Conservation (phyloP, 2,113 vertebrate genomes). For the Psilopsiagon aurifrons region DNA sequence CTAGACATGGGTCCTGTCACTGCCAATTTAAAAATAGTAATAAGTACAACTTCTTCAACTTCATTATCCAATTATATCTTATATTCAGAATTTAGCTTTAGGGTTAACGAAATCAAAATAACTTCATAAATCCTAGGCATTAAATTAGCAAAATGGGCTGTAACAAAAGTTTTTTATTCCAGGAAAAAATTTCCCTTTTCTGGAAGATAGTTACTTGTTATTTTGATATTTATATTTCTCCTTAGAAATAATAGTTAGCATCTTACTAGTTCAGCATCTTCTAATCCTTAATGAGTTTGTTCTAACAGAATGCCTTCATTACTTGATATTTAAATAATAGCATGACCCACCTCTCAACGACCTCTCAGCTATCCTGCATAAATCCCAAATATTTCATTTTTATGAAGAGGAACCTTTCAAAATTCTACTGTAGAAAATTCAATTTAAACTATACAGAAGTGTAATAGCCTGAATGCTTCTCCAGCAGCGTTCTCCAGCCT, state of each 20-base stretch:
- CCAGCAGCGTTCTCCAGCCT: background rate
- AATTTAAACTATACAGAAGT: background rate
- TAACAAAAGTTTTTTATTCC: background rate
- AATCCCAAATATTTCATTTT: background rate
- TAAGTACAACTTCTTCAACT: background rate
- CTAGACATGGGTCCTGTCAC: background rate
- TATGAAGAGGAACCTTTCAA: background rate
- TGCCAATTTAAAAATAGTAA: background rate
- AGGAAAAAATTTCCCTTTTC: background rate
- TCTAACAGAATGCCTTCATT: background rate
- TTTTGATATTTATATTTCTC: background rate
- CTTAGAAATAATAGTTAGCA: background rate
- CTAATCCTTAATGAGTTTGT: background rate
- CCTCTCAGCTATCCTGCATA: background rate
- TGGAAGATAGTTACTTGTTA: background rate
- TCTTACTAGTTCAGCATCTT: background rate
- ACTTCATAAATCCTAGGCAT: background rate
- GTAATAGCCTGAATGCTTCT: rapidly evolving
- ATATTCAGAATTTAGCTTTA: background rate
- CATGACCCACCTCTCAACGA: background rate
- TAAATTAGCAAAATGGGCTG: background rate
- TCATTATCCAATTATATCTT: background rate
- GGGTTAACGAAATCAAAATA: background rate
- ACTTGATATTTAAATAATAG: background rate
- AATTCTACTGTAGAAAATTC: background rate